phyloP scores from a whole-genome alignment of 2,888 invertebrate species.

The Nomada goodeniana region DNA sequence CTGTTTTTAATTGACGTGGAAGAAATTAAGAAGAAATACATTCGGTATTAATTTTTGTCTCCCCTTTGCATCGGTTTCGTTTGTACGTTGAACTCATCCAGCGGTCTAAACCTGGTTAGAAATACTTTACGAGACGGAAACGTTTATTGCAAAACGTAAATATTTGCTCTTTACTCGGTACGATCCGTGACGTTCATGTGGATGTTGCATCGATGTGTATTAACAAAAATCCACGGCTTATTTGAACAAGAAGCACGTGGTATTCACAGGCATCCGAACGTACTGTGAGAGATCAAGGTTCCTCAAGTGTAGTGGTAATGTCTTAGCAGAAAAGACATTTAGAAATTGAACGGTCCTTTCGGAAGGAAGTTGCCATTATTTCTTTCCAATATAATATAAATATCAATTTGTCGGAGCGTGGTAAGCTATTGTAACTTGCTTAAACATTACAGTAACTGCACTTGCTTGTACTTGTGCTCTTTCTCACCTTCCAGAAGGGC shows the following conservation, averaged over 20 bases:
- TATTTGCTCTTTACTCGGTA: slow-evolving; percentile 51
- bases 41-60: not conserved
- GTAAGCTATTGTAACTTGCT: slow-evolving; percentile 9
- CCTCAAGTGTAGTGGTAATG: not conserved
- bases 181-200: slow-evolving; percentile 17
- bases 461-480: too few relatives aligned
- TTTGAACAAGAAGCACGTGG: slow-evolving; percentile 49
- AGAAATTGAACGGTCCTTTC: not conserved
- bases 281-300: not conserved
- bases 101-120: not conserved
- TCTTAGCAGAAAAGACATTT: slow-evolving; percentile 1
- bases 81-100: not conserved
- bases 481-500: too few relatives aligned
- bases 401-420: not conserved
- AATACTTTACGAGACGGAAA: not conserved
- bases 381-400: not conserved
- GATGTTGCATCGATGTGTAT: slow-evolving; percentile 25
- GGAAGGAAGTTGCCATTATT: not conserved
- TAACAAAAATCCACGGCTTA: slow-evolving; percentile 49
- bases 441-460: not conserved
- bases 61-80: not conserved
- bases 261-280: slow-evolving; percentile 9
- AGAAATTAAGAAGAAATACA: not conserved
- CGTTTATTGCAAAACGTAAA: slow-evolving; percentile 38
- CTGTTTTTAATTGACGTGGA: too few relatives aligned